Percentiles rank a stretch among this genome's conserved stretches.
Conservation (phyloP, 2,113 vertebrate genomes). For the Cyphomyrus plagiostoma region DNA sequence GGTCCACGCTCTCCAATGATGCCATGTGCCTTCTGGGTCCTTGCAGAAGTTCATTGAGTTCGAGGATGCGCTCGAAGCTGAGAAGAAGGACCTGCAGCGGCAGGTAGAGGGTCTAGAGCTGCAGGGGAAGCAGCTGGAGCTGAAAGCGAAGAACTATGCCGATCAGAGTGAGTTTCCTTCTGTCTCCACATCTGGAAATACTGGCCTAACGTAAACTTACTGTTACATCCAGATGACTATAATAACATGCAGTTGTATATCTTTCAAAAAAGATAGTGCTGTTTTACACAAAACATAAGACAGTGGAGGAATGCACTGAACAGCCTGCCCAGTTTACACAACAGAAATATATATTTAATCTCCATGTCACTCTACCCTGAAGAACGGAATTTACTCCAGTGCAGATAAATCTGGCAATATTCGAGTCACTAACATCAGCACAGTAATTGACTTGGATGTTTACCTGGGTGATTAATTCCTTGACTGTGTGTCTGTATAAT, state of each 20-base stretch:
- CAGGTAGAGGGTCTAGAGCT: conserved; percentile 88
- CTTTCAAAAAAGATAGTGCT: neutral
- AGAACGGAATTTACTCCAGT: neutral
- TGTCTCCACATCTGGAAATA: neutral
- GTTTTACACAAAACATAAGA: neutral
- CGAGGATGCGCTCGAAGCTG: conserved; percentile 92
- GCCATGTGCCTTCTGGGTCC: conserved; percentile 7
- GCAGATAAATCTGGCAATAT: neutral
- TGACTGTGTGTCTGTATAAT: neutral
- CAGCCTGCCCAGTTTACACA: neutral
- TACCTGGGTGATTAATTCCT: neutral
- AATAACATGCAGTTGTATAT: neutral
- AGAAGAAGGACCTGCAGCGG: conserved; percentile 92
- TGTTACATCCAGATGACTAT: neutral
- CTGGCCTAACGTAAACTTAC: neutral
- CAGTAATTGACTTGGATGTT: neutral
- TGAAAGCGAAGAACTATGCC: conserved; percentile 90
- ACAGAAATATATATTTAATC: neutral
- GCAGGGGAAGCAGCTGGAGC: conserved; percentile 87
- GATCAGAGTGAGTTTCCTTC: conserved; percentile 70
- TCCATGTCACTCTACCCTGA: neutral
- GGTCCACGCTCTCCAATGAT: neutral
- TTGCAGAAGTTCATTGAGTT: conserved; percentile 96
- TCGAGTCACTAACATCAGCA: neutral
- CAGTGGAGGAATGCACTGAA: neutral